Evolutionary conservation across 2,113 vertebrate genomes (phyloP).

Genomic region (Pelodiscus sinensis): DNA sequence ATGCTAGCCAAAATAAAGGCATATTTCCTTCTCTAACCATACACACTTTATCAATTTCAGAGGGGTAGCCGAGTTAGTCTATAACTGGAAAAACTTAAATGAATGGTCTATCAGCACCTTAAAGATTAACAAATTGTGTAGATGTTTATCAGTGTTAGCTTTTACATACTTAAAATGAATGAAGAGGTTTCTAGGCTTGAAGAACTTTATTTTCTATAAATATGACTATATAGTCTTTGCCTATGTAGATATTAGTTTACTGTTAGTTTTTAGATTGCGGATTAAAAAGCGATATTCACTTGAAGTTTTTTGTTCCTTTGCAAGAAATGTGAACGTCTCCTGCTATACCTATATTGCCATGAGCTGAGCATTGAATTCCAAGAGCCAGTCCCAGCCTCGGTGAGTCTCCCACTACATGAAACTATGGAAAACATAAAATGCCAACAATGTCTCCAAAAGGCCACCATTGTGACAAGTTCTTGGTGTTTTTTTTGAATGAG

Average conservation of each 20-base stretch:
- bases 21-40: not conserved
- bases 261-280: not conserved
- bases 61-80: too few species aligned
- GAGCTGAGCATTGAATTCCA: slow-evolving; percentile 97
- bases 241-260: not conserved
- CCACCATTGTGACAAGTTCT: not conserved
- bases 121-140: too few species aligned
- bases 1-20: not conserved
- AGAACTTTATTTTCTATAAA: not conserved
- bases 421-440: not conserved
- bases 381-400: slow-evolving; percentile 92
- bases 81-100: too few species aligned
- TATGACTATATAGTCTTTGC: not conserved
- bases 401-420: slow-evolving; percentile 78
- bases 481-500: not conserved
- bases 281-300: not conserved
- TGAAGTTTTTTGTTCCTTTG: slow-evolving; percentile 41
- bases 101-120: too few species aligned
- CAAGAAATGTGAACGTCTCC: slow-evolving; percentile 96
- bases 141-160: not conserved
- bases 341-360: slow-evolving; percentile 95
- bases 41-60: not conserved
- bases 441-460: not conserved
- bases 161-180: not conserved
- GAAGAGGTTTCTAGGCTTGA: not conserved